Conservation (phyloP, 2,888 invertebrate genomes). For the Alentia gelatinosa region DNA sequence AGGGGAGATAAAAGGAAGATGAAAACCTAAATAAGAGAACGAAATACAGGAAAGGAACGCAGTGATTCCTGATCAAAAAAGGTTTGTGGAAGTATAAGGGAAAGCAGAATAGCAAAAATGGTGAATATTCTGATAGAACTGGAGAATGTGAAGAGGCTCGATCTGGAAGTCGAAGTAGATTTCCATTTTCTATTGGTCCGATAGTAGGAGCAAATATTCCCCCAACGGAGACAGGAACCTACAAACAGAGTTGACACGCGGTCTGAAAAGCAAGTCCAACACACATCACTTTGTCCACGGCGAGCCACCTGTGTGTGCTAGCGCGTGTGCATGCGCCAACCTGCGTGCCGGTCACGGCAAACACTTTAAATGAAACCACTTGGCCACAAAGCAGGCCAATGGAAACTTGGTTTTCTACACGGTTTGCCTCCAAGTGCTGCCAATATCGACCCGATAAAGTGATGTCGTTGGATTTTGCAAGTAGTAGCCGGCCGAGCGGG, state of each 20-base stretch:
- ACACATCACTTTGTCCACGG: neutral
- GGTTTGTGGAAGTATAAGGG: too few species aligned
- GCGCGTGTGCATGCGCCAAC: neutral
- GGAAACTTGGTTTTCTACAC: constrained; percentile 46
- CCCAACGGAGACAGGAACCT: neutral
- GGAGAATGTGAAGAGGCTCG: too few species aligned
- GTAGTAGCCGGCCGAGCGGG: neutral
- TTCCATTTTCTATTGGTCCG: too few species aligned
- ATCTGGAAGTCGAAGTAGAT: too few species aligned
- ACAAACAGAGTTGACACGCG: neutral
- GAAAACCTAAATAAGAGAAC: too few species aligned
- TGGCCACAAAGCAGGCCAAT: constrained; percentile 8
- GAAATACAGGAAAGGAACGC: too few species aligned
- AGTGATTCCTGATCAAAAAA: too few species aligned
- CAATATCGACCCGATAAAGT: constrained; percentile 44
- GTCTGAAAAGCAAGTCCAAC: constrained; percentile 29
- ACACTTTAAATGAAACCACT: constrained; percentile 49
- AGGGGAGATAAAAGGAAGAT: too few species aligned
- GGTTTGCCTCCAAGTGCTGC: neutral
- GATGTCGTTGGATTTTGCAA: constrained; percentile 53
- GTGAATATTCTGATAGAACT: too few species aligned
- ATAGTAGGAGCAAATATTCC: constrained; percentile 13
- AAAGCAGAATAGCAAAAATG: too few species aligned
- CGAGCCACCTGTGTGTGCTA: neutral
- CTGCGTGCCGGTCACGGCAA: neutral